Conservation (phyloP, 2,797 vertebrate species). For the Acanthurus lineatus region DNA sequence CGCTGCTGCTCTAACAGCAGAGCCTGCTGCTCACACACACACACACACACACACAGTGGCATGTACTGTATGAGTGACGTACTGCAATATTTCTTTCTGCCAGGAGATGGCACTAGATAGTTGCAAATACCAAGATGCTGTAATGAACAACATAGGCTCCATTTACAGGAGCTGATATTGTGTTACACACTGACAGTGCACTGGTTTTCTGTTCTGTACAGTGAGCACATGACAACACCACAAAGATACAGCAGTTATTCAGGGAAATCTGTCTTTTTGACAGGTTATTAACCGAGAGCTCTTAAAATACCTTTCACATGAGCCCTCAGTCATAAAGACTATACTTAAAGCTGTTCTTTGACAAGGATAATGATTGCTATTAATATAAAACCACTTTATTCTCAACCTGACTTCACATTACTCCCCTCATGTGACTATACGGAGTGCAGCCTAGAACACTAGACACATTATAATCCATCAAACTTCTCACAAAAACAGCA, state of each 20-base stretch:
- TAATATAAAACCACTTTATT: conserved; percentile 11
- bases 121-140: conserved; percentile 1
- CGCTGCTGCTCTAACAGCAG: conserved; percentile 80
- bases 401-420: background rate
- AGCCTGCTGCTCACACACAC: conserved; percentile 72
- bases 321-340: background rate
- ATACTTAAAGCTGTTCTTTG: background rate
- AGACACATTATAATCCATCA: background rate
- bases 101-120: conserved; percentile 66
- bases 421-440: conserved; percentile 2
- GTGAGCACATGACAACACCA: conserved; percentile 1
- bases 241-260: background rate
- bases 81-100: conserved; percentile 31
- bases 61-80: background rate
- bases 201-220: background rate
- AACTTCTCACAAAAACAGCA: background rate
- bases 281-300: background rate
- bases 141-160: background rate
- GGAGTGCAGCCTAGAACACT: background rate
- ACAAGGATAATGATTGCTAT: conserved; percentile 13
- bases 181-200: background rate
- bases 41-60: conserved; percentile 33
- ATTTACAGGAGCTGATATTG: background rate
- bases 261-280: background rate
- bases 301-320: background rate